Base-by-base conservation (phyloP, 2,113 vertebrate species). In the Probosciger aterrimus region DNA sequence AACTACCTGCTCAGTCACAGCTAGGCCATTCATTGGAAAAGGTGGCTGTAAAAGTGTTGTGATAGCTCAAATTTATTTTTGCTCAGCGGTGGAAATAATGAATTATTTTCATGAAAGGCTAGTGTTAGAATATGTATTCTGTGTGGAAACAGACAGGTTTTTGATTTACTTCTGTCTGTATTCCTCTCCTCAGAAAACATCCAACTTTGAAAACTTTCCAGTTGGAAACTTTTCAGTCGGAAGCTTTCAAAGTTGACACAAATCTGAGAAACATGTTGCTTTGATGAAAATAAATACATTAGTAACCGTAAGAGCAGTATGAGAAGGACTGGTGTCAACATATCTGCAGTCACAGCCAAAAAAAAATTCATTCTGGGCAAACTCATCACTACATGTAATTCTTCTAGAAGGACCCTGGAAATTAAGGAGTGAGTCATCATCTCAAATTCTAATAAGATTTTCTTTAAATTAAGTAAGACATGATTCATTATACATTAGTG, bases 401-500 rank as follows among this genome's bases (percentile, higher is more conserved):
- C 17, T 55, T 80, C 30, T 74, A 53, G 31, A 49, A 19, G 67
- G 44, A 67, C 7, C 14, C 6, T 44, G 35, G 31, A 39, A 68
- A 68, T 86, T 55, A 46, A 60, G 30, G 43, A 77, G 4, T 23
- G 19, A 33, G 11, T 83, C 18, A 74, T 67, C 25, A 11, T 79
- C 70, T 79, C 44, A 79, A 71, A 78, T 63, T 84, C 46, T 95
- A 43, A 23, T 41, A 55, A 63, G 22, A 86, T 53, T 95, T 88
- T 50, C 64, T 95, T 96, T 52, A 80, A 78, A 90, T 83, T 69
- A 94, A 49, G 23, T 81, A 93, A 71, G 17, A 59, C 6, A 43
- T 90, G 76, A 95, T 81, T 96, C 82, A 89, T 8, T 62, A 71
- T 87, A 33, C 8, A 82, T 88, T 84, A 88, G 80, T 87, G 69